Conservation (phyloP, 2,797 vertebrate species). For the Xiphophorus birchmanni region DNA sequence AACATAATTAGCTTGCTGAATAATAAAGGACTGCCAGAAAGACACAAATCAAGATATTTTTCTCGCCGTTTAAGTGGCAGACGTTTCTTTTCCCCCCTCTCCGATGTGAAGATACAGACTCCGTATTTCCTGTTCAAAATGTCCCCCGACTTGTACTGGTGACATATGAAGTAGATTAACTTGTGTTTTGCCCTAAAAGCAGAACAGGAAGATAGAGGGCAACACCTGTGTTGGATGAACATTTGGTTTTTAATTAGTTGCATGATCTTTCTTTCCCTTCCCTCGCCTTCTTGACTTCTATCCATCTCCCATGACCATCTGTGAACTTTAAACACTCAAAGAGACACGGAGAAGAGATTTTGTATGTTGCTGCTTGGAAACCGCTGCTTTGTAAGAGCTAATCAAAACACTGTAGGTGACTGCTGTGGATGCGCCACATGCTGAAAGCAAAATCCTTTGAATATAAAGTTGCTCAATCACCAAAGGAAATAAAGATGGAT, state of each 20-base stretch:
- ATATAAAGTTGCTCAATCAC: conserved; percentile 44
- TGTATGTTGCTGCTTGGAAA: conserved; percentile 42
- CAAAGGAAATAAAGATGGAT: not conserved
- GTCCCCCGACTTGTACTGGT: conserved; percentile 7
- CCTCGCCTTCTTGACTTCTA: conserved; percentile 62
- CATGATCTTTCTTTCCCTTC: conserved; percentile 21
- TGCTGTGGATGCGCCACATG: conserved; percentile 52
- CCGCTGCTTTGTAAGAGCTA: conserved; percentile 64
- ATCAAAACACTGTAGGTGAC: conserved; percentile 64
- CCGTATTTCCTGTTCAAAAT: conserved; percentile 32
- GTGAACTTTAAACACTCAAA: conserved; percentile 60
- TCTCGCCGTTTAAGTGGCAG: conserved; percentile 9
- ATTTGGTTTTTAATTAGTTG: conserved; percentile 64
- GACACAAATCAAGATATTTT: conserved; percentile 10
- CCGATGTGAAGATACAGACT: not conserved
- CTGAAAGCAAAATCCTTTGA: conserved; percentile 53
- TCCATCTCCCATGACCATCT: conserved; percentile 72
- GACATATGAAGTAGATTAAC: conserved; percentile 2
- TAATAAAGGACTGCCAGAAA: conserved; percentile 17
- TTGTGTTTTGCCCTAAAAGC: conserved; percentile 16
- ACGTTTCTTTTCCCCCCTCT: not conserved
- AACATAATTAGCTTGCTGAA: conserved; percentile 53
- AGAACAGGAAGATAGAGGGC: conserved; percentile 26
- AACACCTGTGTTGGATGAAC: conserved; percentile 50
- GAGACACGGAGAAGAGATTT: conserved; percentile 36